Evolutionary conservation across 2,888 invertebrate genomes (phyloP).

Genomic region (Drosophila prolongata): DNA sequence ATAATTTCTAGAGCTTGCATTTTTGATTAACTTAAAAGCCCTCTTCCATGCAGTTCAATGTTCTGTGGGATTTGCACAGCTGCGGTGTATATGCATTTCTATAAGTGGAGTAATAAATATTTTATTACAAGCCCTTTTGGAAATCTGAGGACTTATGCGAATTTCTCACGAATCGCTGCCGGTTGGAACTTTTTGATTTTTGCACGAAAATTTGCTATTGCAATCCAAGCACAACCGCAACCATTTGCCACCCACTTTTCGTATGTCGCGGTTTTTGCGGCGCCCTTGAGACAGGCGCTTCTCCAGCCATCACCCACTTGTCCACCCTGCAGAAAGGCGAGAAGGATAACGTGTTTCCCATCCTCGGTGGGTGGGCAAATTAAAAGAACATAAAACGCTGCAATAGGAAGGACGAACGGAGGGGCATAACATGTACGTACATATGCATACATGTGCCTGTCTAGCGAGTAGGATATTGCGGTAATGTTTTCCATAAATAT

Average conservation of each 20-base stretch:
- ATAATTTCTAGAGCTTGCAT: not conserved
- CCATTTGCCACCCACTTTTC: conserved; percentile 18
- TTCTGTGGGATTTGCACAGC: conserved; percentile 17
- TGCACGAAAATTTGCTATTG: conserved; percentile 36
- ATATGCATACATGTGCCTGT: conserved; percentile 3
- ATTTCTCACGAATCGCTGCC: conserved; percentile 37
- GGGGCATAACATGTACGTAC: not conserved
- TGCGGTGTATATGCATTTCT: conserved; percentile 16
- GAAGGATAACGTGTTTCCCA: conserved; percentile 4
- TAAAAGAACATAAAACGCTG: conserved; percentile 45
- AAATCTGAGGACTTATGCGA: conserved; percentile 37
- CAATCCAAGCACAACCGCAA: conserved; percentile 29
- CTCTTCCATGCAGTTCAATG: conserved; percentile 14
- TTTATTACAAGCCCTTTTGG: conserved; percentile 9
- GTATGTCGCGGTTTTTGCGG: conserved; percentile 49
- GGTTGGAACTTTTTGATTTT: conserved; percentile 36
- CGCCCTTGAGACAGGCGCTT: conserved; percentile 47
- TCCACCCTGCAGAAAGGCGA: not conserved
- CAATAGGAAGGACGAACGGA: conserved; percentile 3
- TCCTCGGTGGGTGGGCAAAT: conserved; percentile 31
- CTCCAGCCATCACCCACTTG: not conserved
- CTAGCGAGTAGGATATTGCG: conserved; percentile 41
- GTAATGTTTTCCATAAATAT: conserved; percentile 53
- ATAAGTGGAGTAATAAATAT: conserved; percentile 37
- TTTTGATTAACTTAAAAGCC: conserved; percentile 18